These are phyloP conservation scores for Ceratina calcarata DNA, from an alignment of 1,140 invertebrate species.

Conservation along the genomic window DNA sequence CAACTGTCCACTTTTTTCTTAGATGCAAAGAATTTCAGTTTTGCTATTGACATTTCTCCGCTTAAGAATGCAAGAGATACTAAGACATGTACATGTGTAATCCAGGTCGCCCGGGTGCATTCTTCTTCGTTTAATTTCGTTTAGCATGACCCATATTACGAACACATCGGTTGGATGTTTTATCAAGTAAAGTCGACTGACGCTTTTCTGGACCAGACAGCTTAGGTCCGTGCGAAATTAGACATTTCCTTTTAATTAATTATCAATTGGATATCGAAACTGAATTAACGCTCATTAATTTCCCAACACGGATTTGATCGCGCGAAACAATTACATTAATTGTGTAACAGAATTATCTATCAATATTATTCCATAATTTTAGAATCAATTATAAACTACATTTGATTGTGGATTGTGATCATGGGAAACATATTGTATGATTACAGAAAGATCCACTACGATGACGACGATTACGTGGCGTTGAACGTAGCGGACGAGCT, in stretches of 20 bases:
- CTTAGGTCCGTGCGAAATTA: background rate
- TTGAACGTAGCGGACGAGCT: conserved; percentile 79
- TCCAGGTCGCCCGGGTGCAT: too few relatives aligned
- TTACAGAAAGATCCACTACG: conserved; percentile 78
- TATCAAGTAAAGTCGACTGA: background rate
- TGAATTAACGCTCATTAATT: too few relatives aligned
- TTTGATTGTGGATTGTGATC: too few relatives aligned
- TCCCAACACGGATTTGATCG: too few relatives aligned
- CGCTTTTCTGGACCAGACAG: background rate
- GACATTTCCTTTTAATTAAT: conserved; percentile 12
- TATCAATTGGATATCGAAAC: background rate
- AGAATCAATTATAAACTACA: too few relatives aligned
- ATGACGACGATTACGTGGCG: conserved; percentile 80
- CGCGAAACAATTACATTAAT: too few relatives aligned
- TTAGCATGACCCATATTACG: conserved; percentile 13
- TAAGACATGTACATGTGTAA: background rate
- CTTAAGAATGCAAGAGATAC: too few relatives aligned
- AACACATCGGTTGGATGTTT: conserved; percentile 9
- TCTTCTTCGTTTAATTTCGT: conserved; percentile 6
- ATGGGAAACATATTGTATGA: background rate
- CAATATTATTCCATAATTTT: too few relatives aligned
- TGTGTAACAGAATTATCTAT: too few relatives aligned
- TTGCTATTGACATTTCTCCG: too few relatives aligned
- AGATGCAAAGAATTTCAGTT: too few relatives aligned
- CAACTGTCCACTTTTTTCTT: too few relatives aligned